A percentile compares a stretch with the other conserved stretches of the same genome.
Evolutionary conservation across 2,797 vertebrate genomes (phyloP).

Genomic region (Schizothorax lantsangensis): DNA sequence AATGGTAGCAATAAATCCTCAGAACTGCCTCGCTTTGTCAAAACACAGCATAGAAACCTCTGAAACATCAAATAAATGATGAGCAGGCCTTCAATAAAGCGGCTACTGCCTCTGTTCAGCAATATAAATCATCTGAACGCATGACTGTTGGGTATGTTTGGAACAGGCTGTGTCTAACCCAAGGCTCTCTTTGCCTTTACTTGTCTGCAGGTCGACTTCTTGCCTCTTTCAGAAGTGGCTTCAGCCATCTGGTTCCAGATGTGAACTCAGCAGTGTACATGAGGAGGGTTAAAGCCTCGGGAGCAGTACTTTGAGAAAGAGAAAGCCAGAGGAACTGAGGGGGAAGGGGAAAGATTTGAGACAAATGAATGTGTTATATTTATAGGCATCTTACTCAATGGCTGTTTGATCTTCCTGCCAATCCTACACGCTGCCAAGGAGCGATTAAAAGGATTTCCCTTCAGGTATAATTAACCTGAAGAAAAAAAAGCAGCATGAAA

Average conservation of each 20-base stretch:
- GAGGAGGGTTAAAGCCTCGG: constrained; percentile 76
- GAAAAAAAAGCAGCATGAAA: constrained; percentile 55
- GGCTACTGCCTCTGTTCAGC: constrained; percentile 14
- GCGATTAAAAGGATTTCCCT: constrained; percentile 84
- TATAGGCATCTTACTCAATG: constrained; percentile 77
- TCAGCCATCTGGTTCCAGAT: constrained; percentile 82
- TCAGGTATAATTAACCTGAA: constrained; percentile 78
- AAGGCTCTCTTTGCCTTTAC: constrained; percentile 54
- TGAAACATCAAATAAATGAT: constrained; percentile 39
- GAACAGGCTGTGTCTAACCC: constrained; percentile 46
- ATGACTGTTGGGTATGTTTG: constrained; percentile 57
- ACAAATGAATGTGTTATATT: constrained; percentile 81
- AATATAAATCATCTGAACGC: constrained; percentile 49
- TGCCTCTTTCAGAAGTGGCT: constrained; percentile 83
- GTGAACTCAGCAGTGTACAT: constrained; percentile 81
- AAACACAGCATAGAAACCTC: background rate
- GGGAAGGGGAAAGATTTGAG: constrained; percentile 62
- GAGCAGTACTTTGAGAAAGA: constrained; percentile 58
- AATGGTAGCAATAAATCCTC: constrained; percentile 27
- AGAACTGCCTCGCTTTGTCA: background rate
- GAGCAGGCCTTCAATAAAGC: constrained; percentile 34
- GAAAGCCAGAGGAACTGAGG: constrained; percentile 17
- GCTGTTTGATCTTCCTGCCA: constrained; percentile 81
- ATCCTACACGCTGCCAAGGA: constrained; percentile 73
- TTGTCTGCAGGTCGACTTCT: constrained; percentile 81